Evolutionary conservation across 1,140 invertebrate genomes (phyloP), one percentile per base, ranked within the genome.

Genomic region (Drosophila nigrodunni): DNA sequence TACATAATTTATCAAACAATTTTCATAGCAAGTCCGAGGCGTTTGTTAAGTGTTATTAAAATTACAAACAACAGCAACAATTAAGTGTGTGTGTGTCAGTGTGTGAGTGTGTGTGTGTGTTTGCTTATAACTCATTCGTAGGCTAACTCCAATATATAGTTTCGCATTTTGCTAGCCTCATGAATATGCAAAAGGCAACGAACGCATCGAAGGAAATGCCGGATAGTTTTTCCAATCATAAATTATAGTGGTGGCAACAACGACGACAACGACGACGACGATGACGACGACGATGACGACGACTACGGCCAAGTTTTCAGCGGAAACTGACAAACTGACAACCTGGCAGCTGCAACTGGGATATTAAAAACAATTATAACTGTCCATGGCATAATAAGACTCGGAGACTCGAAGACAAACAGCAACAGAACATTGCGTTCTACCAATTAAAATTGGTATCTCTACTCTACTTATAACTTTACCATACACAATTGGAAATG

Each of bases 21-120:
- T 88, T 88, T 74, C 79, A 88, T 80, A 73, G 57, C 83, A 88
- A 86, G 82, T 87, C 82, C 82, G 87, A 87, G 82, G 82, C 78
- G 78, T 87, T 82, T 87, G 75, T 82, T 82, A 78, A 82, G 82
- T 78, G 82, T 86, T 82, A 82, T 86, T 78, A 87, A 82, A 82
- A 81, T 81, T 86, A 75, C 75, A 75, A 80, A 72, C 61, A 58
- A 35, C 30, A 21, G 44, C 61, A 43, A 67, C 44, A 46, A 67
- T 60, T 50, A 41, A 69, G 25, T 21, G 0, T 15, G 2, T 37
- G 18, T 59, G 46, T 18, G 10, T 30, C 21, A 35, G 49, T 47
- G 10, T 37, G 10, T 54, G 39, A 55, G 8, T 21, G 35, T 34
- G 10, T 49, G 30, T 9, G 21, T 47, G 52, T 15, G 21, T 69